These are phyloP conservation scores for Pandemis heparana DNA, from an alignment of 2,888 invertebrate genomes.

Conservation along the genomic window DNA sequence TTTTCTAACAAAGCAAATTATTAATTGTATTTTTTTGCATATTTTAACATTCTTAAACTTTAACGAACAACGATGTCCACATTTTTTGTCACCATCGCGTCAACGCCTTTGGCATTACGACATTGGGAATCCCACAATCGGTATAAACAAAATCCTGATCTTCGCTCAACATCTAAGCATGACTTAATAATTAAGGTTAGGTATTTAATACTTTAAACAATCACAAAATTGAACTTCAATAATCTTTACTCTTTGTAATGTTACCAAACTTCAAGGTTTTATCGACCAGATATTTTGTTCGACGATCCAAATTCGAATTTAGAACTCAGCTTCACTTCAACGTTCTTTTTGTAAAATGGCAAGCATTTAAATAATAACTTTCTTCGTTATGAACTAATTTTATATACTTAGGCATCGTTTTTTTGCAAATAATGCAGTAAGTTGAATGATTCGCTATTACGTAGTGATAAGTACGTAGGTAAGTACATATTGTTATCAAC, in stretches of 20 bases:
- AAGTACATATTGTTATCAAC: neutral
- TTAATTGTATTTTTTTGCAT: conserved; percentile 32
- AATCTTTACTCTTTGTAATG: neutral
- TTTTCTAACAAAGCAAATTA: conserved; percentile 32
- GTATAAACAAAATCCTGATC: conserved; percentile 48
- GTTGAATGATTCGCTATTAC: neutral
- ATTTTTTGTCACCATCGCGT: conserved; percentile 47
- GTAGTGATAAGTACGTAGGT: neutral
- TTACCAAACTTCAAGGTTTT: neutral
- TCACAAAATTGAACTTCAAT: neutral
- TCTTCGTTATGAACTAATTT: neutral
- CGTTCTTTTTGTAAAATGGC: no score
- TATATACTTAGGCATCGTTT: neutral
- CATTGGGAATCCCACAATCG: conserved; percentile 54
- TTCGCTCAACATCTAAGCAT: conserved; percentile 18
- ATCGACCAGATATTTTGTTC: neutral
- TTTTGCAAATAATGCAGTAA: conserved; percentile 2
- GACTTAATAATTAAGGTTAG: conserved; percentile 17
- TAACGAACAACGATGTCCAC: conserved; percentile 25
- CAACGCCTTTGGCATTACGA: conserved; percentile 50
- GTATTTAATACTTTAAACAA: neutral
- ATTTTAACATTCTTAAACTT: conserved; percentile 27
- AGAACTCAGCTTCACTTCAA: neutral
- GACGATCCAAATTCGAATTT: neutral
- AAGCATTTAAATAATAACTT: no score